Conservation (phyloP, 2,113 vertebrate species). For the Dunckerocampus dactyliophorus region DNA sequence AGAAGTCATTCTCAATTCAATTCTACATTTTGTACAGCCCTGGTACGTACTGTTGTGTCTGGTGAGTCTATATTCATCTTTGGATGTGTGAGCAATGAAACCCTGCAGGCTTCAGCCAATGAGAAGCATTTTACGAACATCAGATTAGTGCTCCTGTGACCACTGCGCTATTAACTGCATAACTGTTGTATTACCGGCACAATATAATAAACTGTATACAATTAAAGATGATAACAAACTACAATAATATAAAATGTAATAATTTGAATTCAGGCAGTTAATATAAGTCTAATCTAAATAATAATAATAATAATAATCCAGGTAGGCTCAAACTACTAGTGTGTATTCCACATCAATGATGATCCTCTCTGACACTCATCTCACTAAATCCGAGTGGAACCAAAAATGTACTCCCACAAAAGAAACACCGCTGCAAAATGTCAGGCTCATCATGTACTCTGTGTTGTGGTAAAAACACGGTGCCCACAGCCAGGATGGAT, state of each 20-base stretch:
- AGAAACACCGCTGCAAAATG: slow-evolving; percentile 7
- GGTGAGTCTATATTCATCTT: too few species aligned
- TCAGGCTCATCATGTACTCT: slow-evolving; percentile 12
- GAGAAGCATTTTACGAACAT: slow-evolving; percentile 31
- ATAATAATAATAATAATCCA: not conserved
- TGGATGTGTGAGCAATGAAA: slow-evolving; percentile 28
- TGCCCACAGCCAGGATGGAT: slow-evolving; percentile 44
- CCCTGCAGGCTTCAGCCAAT: slow-evolving; percentile 19
- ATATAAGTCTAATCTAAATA: not conserved
- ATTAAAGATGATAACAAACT: not conserved
- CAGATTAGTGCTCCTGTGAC: slow-evolving; percentile 32
- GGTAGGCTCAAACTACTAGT: not conserved
- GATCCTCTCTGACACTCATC: not conserved
- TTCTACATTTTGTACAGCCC: too few species aligned
- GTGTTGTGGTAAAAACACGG: slow-evolving; percentile 14
- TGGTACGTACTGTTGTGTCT: too few species aligned
- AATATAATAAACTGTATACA: not conserved
- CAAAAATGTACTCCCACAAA: not conserved
- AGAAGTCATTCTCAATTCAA: too few species aligned
- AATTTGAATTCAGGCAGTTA: not conserved
- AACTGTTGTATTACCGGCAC: slow-evolving; percentile 25
- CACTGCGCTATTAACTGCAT: slow-evolving; percentile 19
- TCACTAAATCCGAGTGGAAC: not conserved
- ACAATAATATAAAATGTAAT: not conserved
- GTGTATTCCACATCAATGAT: not conserved